Base-by-base conservation (phyloP, 2,797 vertebrate genomes). In the Pseudocheirus occidentalis region DNA sequence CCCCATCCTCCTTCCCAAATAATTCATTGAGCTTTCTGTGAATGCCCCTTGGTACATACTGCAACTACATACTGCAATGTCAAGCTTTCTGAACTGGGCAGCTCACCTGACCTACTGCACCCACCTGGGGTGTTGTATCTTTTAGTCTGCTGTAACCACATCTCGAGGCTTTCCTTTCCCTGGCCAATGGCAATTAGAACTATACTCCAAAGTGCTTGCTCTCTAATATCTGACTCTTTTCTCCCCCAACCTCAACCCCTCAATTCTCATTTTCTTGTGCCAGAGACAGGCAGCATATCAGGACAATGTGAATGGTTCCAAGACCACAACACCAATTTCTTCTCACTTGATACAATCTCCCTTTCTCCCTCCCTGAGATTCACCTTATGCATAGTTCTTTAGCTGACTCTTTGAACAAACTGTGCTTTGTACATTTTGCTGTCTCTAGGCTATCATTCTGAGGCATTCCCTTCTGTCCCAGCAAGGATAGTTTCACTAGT, bases 401-500 rank as follows among this genome's bases (percentile, higher is more conserved):
- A 90, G 28, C n/a, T 34, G 34, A 55, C 34, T 16, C 28, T 54
- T 90, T 54, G 89, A 90, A 34, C 53, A 55, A 55, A 90, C 16
- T 53, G 90, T 53, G 53, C 50, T 90, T 16, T 55, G 12, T 31
- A 21, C 34, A 55, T 90, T 90, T 90, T 90, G 4, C 53, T 55
- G 54, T 90, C 31, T 90, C 34, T 3, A 55, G 90, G 29, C 13
- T 54, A 54, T 90, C 53, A 10, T 55, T 24, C 18, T 93, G 90
- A 3, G 95, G 91, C 93, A 0, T 18, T n/a, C 62, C 90, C 87
- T 27, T 95, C 95, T 92, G 93, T 95, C 90, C 92, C 93, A 90
- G 95, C 93, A 1, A 50, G 94, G 46, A 34, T 94, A 3, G 59
- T 16, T 95, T 98, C 98, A 98, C 97, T 96, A 98, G 97, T 98